Percentiles rank a stretch among this genome's conserved stretches.
Conservation (phyloP, 2,888 invertebrate species). For the Agonopterix arenella region DNA sequence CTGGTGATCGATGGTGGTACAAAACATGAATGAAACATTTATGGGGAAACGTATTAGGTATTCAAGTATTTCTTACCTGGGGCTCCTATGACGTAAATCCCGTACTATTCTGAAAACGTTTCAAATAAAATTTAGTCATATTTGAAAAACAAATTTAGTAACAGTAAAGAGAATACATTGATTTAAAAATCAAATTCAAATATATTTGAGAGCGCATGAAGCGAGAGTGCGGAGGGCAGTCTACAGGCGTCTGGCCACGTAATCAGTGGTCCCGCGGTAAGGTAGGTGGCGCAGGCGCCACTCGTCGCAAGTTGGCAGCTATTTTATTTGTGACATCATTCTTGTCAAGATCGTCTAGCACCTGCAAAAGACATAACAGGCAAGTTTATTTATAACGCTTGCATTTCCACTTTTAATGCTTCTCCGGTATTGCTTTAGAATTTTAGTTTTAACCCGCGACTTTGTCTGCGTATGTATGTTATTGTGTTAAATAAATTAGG, state of each 20-base stretch:
- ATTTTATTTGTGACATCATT: slow-evolving; percentile 18
- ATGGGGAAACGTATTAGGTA: not conserved
- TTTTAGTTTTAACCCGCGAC: slow-evolving; percentile 1
- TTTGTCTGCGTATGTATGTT: too few relatives aligned
- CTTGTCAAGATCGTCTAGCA: slow-evolving; percentile 15
- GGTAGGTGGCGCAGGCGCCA: slow-evolving; percentile 11
- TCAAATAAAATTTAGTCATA: slow-evolving; percentile 22
- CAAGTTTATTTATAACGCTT: slow-evolving; percentile 21
- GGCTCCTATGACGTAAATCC: slow-evolving; percentile 5
- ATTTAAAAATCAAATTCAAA: slow-evolving; percentile 27
- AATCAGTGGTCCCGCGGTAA: slow-evolving; percentile 17
- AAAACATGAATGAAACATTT: too few relatives aligned
- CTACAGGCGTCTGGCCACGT: slow-evolving; percentile 29
- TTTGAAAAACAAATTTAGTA: slow-evolving; percentile 13
- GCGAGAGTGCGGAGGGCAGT: slow-evolving; percentile 26
- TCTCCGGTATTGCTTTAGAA: slow-evolving; percentile 1
- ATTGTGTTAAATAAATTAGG: too few relatives aligned
- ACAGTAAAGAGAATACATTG: slow-evolving; percentile 14
- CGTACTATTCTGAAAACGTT: slow-evolving; percentile 14
- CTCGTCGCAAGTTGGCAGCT: slow-evolving; percentile 5
- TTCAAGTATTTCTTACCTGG: slow-evolving; percentile 2
- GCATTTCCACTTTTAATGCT: slow-evolving; percentile 11
- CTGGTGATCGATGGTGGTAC: too few relatives aligned
- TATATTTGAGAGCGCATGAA: slow-evolving; percentile 14
- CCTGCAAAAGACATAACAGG: slow-evolving; percentile 17